Evolutionary conservation across 1,140 invertebrate species (phyloP).

Genomic region (Drosophila sproati): DNA sequence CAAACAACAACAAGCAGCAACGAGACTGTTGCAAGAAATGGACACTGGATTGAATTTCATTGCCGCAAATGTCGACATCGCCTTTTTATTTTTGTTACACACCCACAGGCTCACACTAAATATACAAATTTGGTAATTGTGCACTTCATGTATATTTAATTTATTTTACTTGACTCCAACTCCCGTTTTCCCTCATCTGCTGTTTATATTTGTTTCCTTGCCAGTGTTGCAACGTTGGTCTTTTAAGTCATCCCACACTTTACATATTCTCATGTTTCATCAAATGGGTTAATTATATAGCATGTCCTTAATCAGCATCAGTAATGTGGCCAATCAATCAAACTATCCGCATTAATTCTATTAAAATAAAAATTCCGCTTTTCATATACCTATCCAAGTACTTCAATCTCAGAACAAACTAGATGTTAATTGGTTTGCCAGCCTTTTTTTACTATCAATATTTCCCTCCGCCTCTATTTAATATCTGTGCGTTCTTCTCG

Average conservation of each 20-base stretch:
- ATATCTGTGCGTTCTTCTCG: background rate
- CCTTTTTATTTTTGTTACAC: background rate
- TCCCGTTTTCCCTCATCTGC: background rate
- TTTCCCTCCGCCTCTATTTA: background rate
- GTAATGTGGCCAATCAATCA: no score
- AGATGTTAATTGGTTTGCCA: background rate
- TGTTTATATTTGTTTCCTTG: constrained; percentile 19
- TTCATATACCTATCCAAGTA: constrained; percentile 17
- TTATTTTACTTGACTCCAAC: constrained; percentile 40
- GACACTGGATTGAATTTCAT: constrained; percentile 74
- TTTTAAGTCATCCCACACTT: no score
- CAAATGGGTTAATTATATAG: no score
- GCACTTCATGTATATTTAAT: constrained; percentile 76
- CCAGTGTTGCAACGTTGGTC: constrained; percentile 30
- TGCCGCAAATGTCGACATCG: constrained; percentile 2
- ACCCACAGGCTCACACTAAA: constrained; percentile 39
- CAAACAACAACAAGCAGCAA: constrained; percentile 21
- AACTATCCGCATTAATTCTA: no score
- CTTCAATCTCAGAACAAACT: no score
- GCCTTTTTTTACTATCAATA: background rate
- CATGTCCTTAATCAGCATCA: no score
- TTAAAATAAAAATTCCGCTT: no score
- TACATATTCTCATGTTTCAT: no score
- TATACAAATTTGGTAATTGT: constrained; percentile 78
- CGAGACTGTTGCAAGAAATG: constrained; percentile 38